Base-by-base conservation (phyloP, 2,888 invertebrate species). In the Malthinus seriepunctatus region DNA sequence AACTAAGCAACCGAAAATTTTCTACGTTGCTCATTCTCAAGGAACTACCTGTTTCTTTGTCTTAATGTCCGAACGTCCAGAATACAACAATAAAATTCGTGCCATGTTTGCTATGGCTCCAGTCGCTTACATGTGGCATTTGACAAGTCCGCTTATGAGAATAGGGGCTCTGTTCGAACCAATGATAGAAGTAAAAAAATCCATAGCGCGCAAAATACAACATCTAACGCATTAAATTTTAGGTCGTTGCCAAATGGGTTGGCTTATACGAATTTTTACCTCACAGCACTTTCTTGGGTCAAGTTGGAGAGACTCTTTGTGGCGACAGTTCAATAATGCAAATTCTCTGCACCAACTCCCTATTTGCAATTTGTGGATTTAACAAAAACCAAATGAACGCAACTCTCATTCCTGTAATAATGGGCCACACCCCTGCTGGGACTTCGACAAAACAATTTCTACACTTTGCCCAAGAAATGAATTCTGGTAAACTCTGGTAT, bases 401-500 rank as follows among this genome's bases (percentile, higher is more conserved):
- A 0, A 71, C 73, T 0, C 39, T 74, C 1, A 49, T 78, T 31
- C 72, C 73, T 1, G 64, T 66, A 15, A 46, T 73, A 11, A 63
- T 69, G 59, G 70, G 65, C 12, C 70, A 73, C 33, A 68, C 73
- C 5, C 78, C 78, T 6, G 76, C 76, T 39, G 77, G 77, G 38
- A 34, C 67, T 8, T 81, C 89, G 0, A 82, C 84, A 1, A 83
- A 84, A 67, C 89, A 90, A 72, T 75, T 90, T 8, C 78, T 85
- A 5, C 91, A 91, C 73, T 91, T 83, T 70, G 86, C 81, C 0
- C 91, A 91, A 76, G 79, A 84, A 8, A 82, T 85, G 12, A 69
- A 75, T n/a, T 80, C 79, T 32, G 67, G 70, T 63, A 57, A 34
- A 12, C 14, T n/a, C n/a, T n/a, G n/a, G n/a, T 3, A 48, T n/a